Evolutionary conservation across 2,797 vertebrate genomes (phyloP).

Genomic region (Limosa lapponica): DNA sequence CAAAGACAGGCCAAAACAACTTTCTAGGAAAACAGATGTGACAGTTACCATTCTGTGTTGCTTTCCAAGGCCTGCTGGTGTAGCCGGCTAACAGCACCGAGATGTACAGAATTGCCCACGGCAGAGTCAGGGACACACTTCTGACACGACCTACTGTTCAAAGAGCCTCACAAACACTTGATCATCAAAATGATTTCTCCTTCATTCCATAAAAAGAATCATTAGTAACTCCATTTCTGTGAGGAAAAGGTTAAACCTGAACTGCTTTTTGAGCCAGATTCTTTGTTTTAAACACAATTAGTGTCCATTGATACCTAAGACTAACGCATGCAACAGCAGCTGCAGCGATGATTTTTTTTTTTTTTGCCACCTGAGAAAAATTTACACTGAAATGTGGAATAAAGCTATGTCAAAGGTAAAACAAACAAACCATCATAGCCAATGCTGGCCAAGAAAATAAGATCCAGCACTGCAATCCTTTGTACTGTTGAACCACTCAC

Average conservation of each 20-base stretch:
- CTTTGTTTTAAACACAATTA: neutral
- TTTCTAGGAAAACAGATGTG: neutral
- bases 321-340: neutral
- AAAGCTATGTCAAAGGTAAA: slow-evolving; percentile 32
- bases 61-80: neutral
- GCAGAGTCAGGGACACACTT: neutral
- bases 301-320: neutral
- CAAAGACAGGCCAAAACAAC: neutral
- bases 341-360: neutral
- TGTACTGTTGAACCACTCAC: neutral
- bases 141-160: neutral
- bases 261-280: neutral
- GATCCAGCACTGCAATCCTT: neutral
- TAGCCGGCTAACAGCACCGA: neutral
- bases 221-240: neutral
- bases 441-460: neutral
- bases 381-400: neutral
- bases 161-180: neutral
- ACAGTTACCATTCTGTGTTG: neutral
- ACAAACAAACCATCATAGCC: neutral
- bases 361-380: neutral
- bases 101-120: neutral
- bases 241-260: neutral
- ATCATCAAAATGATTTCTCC: neutral
- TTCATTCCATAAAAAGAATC: neutral